Percentiles rank a stretch among this genome's conserved stretches.
These are phyloP conservation scores for Athalia circularis DNA, from an alignment of 2,888 invertebrate genomes.

Conservation along the genomic window DNA sequence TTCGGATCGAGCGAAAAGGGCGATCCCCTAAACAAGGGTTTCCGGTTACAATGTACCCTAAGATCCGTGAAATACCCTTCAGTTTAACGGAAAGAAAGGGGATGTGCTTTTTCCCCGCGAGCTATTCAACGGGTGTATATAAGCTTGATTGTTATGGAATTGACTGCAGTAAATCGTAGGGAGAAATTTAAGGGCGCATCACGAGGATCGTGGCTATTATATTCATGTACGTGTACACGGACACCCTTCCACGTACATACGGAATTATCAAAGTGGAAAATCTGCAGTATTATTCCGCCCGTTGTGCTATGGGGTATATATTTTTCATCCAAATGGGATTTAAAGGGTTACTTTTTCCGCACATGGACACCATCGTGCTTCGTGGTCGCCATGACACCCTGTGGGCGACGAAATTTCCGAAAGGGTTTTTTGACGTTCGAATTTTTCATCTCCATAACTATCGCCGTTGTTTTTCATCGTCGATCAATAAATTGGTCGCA, in stretches of 20 bases:
- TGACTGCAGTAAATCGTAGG: constrained; percentile 43
- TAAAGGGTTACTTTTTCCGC: constrained; percentile 16
- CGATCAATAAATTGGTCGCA: no score
- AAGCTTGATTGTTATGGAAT: constrained; percentile 6
- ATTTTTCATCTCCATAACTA: no score
- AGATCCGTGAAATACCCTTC: constrained; percentile 36
- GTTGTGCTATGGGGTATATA: not conserved
- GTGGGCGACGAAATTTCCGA: no score
- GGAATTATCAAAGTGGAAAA: constrained; percentile 28
- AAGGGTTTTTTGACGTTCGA: no score
- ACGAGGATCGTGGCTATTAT: constrained; percentile 3
- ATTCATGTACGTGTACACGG: no score
- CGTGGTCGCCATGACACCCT: no score
- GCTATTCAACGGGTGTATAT: no score
- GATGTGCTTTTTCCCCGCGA: not conserved
- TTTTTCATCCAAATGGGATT: constrained; percentile 6
- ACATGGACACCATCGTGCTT: no score
- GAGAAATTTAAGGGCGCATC: constrained; percentile 1
- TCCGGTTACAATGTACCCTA: constrained; percentile 67
- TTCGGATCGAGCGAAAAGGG: constrained; percentile 46
- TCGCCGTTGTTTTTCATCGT: no score
- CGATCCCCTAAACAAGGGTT: constrained; percentile 61
- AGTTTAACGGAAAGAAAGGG: not conserved
- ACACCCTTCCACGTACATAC: no score
- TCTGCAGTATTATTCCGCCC: not conserved